Conservation (phyloP, 2,113 vertebrate species). For the Mus spicilegus region DNA sequence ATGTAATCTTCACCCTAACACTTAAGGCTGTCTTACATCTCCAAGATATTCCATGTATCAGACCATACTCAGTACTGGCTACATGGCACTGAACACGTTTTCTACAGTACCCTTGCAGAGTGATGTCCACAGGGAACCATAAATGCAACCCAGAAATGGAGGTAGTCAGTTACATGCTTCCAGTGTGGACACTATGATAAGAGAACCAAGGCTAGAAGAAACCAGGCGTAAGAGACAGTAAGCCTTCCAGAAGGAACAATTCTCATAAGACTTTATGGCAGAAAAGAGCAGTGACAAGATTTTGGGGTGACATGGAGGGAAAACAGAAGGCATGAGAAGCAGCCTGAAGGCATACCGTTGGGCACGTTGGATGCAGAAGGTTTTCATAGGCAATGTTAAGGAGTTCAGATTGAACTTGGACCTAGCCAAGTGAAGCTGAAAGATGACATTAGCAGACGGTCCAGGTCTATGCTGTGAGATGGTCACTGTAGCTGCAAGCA, state of each 20-base stretch:
- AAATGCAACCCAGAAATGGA: neutral
- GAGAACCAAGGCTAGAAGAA: neutral
- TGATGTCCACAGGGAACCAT: neutral
- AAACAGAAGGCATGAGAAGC: neutral
- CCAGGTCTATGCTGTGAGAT: neutral
- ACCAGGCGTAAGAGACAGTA: neutral
- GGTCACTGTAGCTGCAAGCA: neutral
- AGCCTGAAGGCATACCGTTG: neutral
- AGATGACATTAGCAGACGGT: neutral
- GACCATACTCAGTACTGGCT: neutral
- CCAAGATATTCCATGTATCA: neutral
- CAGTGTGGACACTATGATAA: neutral
- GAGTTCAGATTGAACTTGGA: neutral
- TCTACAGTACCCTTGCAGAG: neutral
- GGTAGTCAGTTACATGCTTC: neutral
- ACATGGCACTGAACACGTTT: neutral
- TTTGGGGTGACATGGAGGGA: neutral
- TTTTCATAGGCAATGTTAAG: neutral
- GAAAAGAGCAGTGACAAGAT: neutral
- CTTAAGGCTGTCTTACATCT: neutral
- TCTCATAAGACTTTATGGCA: neutral
- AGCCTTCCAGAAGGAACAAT: neutral
- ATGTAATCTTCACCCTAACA: neutral
- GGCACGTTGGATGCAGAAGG: neutral
- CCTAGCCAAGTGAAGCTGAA: neutral